Evolutionary conservation across 2,888 invertebrate species (phyloP), one percentile per base, ranked within the genome.

Genomic region (Athalia circularis): DNA sequence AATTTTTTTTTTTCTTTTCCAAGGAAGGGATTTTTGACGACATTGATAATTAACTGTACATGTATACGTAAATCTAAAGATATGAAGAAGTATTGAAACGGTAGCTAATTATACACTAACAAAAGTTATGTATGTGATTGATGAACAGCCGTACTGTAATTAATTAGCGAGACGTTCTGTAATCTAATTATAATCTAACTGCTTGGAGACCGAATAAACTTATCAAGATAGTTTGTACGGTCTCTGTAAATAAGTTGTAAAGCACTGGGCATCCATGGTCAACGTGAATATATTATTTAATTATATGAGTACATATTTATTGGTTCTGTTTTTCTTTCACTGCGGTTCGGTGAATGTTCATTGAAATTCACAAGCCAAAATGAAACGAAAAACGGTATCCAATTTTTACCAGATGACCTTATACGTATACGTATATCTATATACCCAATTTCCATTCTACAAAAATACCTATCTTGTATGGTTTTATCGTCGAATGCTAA

Each of bases 261-360:
- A 83, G 88, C 88, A 88, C 88, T 89, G 88, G 84, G 87, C 88
- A 88, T 89, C 88, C 88, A 85, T 85, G 88, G 87, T 87, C 86
- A 82, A 81, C 45, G 13, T 29, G 29, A 29, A 29, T 29, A 29
- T 29, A 29, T 29, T 29, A 29, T 29, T 29, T 29, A 29, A 29
- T 29, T 29, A 47, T 48, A 59, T 72, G 13, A 47, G 11, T 59
- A 47, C 5, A 47, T 59, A 59, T 52, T 54, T 68, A 29, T 54
- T 68, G 68, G 43, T 59, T 72, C 70, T 70, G 70, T 11, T 48
- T 52, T 9, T 45, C 9, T 50, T 68, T 68, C 47, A n/a, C 29
- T 29, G 29, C 29, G 29, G 29, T 29, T 29, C 2, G 29, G 1
- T 29, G 29, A 29, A 29, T 29, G 2, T 29, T 29, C 29, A 29